Conservation (phyloP, 2,797 vertebrate genomes). For the Taenioides sp. region DNA sequence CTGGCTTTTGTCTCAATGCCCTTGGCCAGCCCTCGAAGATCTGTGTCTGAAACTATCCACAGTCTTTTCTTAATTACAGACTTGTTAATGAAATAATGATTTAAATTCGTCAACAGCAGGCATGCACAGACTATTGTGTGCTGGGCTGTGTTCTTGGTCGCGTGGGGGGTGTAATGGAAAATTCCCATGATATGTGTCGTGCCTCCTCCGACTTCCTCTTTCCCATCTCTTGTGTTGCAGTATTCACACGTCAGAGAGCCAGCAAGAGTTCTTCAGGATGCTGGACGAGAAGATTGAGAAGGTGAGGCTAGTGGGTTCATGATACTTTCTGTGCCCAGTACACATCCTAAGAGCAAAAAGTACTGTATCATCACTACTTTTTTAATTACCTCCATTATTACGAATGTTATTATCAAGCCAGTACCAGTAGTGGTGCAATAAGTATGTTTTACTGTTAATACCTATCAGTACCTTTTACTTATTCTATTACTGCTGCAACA, state of each 20-base stretch:
- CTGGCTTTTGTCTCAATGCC: constrained; percentile 35
- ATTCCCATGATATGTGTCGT: constrained; percentile 79
- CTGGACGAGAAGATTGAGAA: constrained; percentile 99
- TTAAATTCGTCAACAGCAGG: constrained; percentile 30
- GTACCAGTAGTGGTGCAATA: too few relatives aligned
- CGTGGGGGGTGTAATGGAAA: constrained; percentile 77
- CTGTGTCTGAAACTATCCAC: constrained; percentile 1
- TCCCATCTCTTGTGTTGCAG: constrained; percentile 67
- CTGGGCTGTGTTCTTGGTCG: constrained; percentile 26
- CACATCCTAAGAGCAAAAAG: background rate
- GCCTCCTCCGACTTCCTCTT: constrained; percentile 57
- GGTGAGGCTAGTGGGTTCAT: constrained; percentile 62
- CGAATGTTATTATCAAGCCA: too few relatives aligned
- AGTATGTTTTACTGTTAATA: too few relatives aligned
- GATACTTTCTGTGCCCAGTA: background rate
- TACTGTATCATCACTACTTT: background rate
- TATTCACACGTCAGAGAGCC: constrained; percentile 98
- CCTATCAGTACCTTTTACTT: too few relatives aligned
- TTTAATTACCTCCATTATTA: too few relatives aligned
- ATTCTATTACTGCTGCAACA: background rate
- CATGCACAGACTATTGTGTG: constrained; percentile 12
- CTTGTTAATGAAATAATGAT: constrained; percentile 37
- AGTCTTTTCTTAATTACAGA: constrained; percentile 26
- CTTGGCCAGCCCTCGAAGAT: constrained; percentile 9
- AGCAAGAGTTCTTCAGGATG: constrained; percentile 99